Evolutionary conservation across 2,113 vertebrate genomes (phyloP).

Genomic region (Leucosticte australis): DNA sequence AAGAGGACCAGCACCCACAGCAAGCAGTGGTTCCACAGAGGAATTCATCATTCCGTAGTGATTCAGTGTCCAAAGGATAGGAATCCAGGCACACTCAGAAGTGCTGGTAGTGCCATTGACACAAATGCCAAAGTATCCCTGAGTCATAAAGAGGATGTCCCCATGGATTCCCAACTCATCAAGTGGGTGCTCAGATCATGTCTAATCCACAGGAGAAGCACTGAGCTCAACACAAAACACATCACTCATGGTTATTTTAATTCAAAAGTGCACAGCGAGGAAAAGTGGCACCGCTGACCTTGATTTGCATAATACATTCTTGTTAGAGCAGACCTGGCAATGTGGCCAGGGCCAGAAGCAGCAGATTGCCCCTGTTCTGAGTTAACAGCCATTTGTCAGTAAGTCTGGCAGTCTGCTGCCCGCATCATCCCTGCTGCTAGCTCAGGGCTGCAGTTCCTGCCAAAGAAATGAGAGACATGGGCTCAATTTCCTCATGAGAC

Average conservation of each 20-base stretch:
- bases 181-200: background rate
- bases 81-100: background rate
- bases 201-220: background rate
- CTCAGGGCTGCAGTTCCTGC: background rate
- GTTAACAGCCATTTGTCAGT: background rate
- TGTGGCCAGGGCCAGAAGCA: background rate
- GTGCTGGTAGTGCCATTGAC: background rate
- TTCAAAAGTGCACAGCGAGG: background rate
- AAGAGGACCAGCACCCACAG: background rate
- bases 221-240: background rate
- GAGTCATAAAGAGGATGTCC: background rate
- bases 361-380: background rate
- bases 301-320: background rate
- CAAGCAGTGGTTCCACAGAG: background rate
- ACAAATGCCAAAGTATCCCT: background rate
- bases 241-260: background rate
- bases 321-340: background rate
- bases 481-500: background rate
- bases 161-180: background rate
- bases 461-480: background rate
- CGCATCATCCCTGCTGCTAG: background rate
- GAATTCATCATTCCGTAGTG: fast-evolving
- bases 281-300: background rate
- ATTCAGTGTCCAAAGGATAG: background rate
- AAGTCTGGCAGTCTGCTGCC: background rate